Percentiles rank a stretch among this genome's conserved stretches.
Conservation (phyloP, 2,797 vertebrate genomes). For the Pristis pectinata region DNA sequence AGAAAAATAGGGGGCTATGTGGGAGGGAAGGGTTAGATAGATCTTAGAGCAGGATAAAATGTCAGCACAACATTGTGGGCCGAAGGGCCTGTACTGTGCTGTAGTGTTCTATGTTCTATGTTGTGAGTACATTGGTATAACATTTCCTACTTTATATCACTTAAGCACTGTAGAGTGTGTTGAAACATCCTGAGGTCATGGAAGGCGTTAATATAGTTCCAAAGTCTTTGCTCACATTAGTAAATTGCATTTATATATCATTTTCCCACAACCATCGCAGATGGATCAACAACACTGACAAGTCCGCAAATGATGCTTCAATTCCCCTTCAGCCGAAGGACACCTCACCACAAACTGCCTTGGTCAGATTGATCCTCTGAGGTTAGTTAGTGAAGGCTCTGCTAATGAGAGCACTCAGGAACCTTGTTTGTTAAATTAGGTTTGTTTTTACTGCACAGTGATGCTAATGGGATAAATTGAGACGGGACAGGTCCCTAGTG, state of each 20-base stretch:
- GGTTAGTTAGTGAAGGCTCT: neutral
- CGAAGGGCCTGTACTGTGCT: too few species aligned
- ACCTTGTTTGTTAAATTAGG: conserved; percentile 31
- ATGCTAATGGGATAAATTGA: conserved; percentile 30
- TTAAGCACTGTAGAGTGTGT: neutral
- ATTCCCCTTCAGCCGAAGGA: neutral
- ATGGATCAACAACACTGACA: neutral
- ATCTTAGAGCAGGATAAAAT: too few species aligned
- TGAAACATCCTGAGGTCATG: neutral
- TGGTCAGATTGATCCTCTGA: neutral
- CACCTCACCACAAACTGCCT: too few species aligned
- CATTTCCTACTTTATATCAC: neutral
- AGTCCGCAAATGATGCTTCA: neutral
- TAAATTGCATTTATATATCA: conserved; percentile 15
- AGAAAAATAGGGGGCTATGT: too few species aligned
- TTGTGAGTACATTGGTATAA: neutral
- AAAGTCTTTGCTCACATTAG: neutral
- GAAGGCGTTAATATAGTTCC: neutral
- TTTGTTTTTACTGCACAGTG: conserved; percentile 8
- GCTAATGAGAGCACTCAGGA: conserved; percentile 30
- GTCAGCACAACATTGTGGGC: too few species aligned
- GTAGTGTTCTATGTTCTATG: too few species aligned
- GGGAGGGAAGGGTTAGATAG: too few species aligned
- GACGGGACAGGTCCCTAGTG: neutral
- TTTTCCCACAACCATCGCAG: neutral